Evolutionary conservation across 1,140 invertebrate genomes (phyloP).

Genomic region (Aphaenogaster ashmeadi): DNA sequence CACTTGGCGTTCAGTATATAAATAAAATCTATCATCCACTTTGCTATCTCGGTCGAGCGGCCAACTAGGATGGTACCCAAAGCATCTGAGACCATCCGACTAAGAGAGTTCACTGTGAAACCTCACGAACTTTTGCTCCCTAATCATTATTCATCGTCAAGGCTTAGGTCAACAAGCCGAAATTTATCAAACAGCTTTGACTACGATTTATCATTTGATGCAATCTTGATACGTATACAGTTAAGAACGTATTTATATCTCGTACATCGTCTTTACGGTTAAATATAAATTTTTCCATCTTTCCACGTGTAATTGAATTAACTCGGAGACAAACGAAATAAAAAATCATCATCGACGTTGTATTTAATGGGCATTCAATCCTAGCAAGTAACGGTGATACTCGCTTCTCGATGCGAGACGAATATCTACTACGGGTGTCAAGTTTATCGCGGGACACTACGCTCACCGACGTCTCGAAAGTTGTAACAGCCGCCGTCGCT

Average conservation of each 20-base stretch:
- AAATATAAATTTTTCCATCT: neutral
- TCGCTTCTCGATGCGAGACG: slow-evolving; percentile 59
- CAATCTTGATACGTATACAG: slow-evolving; percentile 2
- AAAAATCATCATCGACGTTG: slow-evolving; percentile 17
- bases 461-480: slow-evolving; percentile 59
- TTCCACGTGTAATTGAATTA: neutral
- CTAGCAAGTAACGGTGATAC: slow-evolving; percentile 41
- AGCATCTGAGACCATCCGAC: slow-evolving; percentile 34
- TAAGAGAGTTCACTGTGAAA: slow-evolving; percentile 19
- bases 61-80: neutral
- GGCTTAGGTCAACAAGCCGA: slow-evolving; percentile 33
- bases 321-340: neutral
- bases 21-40: slow-evolving; percentile 29
- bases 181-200: slow-evolving; percentile 49
- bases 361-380: slow-evolving; percentile 62
- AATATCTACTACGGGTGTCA: slow-evolving; percentile 71
- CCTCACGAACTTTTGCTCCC: slow-evolving; percentile 22
- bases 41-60: neutral
- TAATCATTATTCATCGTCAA: slow-evolving; percentile 56
- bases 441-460: slow-evolving; percentile 65
- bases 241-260: neutral
- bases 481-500: slow-evolving; percentile 70
- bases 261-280: neutral
- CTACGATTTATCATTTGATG: slow-evolving; percentile 42
- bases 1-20: neutral